These are phyloP conservation scores for Steinernema hermaphroditum DNA, from an alignment of 2,888 invertebrate genomes.

Conservation along the genomic window DNA sequence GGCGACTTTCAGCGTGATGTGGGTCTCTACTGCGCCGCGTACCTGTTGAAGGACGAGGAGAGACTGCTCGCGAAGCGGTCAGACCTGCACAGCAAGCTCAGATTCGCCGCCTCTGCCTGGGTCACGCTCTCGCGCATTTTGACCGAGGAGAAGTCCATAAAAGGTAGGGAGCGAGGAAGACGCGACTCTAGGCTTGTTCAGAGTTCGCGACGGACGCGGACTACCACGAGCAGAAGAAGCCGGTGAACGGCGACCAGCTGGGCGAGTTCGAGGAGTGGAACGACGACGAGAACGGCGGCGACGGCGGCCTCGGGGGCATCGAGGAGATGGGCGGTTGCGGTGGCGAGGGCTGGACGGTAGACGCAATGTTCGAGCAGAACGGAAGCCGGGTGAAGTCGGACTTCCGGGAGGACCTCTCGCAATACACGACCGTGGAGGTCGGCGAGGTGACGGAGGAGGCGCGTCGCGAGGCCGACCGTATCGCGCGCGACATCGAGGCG, in stretches of 20 bases:
- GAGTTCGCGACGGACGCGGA: slow-evolving; percentile 30
- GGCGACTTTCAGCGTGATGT: neutral
- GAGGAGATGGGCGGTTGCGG: neutral
- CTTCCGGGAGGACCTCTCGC: slow-evolving; percentile 85
- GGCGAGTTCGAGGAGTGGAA: slow-evolving; percentile 26
- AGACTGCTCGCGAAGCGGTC: neutral
- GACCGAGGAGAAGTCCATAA: neutral
- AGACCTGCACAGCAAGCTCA: neutral
- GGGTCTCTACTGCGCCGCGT: neutral
- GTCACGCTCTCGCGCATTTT: neutral
- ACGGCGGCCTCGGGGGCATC: neutral
- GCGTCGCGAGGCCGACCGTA: slow-evolving; percentile 84
- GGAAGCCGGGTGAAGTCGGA: slow-evolving; percentile 88
- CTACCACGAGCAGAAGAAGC: slow-evolving; percentile 22
- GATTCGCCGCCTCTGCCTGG: neutral
- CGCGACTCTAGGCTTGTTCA: neutral
- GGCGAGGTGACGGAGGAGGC: slow-evolving; percentile 80
- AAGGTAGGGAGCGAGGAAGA: neutral
- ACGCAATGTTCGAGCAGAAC: slow-evolving; percentile 94
- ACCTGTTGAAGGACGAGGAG: slow-evolving; percentile 1
- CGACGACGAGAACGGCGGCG: slow-evolving; percentile 12
- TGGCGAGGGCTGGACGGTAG: slow-evolving; percentile 85
- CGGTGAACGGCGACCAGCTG: slow-evolving; percentile 4
- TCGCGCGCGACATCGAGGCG: slow-evolving; percentile 89
- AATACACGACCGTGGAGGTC: slow-evolving; percentile 76